A percentile compares a stretch with the other conserved stretches of the same genome.
These are phyloP conservation scores for Arion vulgaris DNA, from an alignment of 1,140 invertebrate genomes.

Conservation along the genomic window DNA sequence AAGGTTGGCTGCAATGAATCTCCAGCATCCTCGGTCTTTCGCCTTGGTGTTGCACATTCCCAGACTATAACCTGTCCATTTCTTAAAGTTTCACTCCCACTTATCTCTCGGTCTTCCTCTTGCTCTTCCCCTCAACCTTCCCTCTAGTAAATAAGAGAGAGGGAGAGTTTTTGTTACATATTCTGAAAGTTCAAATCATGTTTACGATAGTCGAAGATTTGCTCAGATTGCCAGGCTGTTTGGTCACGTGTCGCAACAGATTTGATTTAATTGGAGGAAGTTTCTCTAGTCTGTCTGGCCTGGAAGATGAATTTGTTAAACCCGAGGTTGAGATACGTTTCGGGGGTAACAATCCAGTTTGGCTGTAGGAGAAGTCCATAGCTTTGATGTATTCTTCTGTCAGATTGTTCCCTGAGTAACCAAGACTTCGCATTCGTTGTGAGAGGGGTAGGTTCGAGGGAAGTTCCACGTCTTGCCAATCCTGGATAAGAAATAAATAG, in stretches of 20 bases:
- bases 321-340: too few species aligned
- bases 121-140: too few species aligned
- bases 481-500: conserved; percentile 50
- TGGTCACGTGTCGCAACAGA: not conserved
- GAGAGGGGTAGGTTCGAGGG: conserved; percentile 64
- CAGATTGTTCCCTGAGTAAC: conserved; percentile 62
- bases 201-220: too few species aligned
- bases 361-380: conserved; percentile 66
- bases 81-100: too few species aligned
- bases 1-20: too few species aligned
- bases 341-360: conserved; percentile 51
- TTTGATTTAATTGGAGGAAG: conserved; percentile 38
- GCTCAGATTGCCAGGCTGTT: not conserved
- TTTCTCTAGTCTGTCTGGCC: not conserved
- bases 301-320: not conserved
- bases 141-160: too few species aligned
- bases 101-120: too few species aligned
- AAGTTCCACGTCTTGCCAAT: conserved; percentile 59
- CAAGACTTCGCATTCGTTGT: conserved; percentile 62
- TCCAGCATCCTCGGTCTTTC: too few species aligned
- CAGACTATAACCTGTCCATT: too few species aligned
- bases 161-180: too few species aligned
- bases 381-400: conserved; percentile 57
- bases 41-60: too few species aligned
- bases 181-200: too few species aligned